These are phyloP conservation scores for Jacana jacana DNA, from an alignment of 2,113 vertebrate species.

Conservation along the genomic window DNA sequence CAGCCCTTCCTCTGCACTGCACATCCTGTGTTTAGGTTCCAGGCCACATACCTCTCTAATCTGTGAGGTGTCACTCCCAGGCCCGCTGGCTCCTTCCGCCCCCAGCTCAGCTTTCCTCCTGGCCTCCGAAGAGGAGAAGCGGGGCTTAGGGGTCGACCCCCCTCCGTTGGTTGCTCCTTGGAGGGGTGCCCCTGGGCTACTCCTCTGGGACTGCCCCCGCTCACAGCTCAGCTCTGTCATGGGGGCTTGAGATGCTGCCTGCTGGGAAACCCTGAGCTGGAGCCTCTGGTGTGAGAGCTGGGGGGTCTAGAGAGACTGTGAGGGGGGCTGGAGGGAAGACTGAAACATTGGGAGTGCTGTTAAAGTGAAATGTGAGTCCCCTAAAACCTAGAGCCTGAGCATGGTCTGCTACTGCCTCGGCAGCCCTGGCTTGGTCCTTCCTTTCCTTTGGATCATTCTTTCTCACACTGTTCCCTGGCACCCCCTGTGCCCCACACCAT, in stretches of 20 bases:
- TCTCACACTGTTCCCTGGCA: background rate
- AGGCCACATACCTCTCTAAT: slow-evolving; percentile 79
- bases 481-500: background rate
- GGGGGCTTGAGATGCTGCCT: background rate
- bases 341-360: background rate
- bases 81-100: slow-evolving; percentile 67
- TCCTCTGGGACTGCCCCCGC: background rate
- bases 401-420: background rate
- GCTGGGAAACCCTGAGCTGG: background rate
- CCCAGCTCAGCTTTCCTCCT: slow-evolving; percentile 42
- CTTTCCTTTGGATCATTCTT: background rate
- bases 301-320: background rate
- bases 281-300: background rate
- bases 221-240: background rate
- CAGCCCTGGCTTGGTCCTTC: background rate
- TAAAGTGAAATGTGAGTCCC: background rate
- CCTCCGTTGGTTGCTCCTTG: background rate
- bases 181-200: background rate
- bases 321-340: background rate
- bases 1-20: slow-evolving; percentile 68
- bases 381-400: background rate
- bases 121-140: background rate
- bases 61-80: slow-evolving; percentile 67
- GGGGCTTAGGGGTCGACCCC: background rate
- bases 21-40: slow-evolving; percentile 81